Evolutionary conservation across 2,797 vertebrate species (phyloP), one percentile per base, ranked within the genome.

Genomic region (Labroides dimidiatus): DNA sequence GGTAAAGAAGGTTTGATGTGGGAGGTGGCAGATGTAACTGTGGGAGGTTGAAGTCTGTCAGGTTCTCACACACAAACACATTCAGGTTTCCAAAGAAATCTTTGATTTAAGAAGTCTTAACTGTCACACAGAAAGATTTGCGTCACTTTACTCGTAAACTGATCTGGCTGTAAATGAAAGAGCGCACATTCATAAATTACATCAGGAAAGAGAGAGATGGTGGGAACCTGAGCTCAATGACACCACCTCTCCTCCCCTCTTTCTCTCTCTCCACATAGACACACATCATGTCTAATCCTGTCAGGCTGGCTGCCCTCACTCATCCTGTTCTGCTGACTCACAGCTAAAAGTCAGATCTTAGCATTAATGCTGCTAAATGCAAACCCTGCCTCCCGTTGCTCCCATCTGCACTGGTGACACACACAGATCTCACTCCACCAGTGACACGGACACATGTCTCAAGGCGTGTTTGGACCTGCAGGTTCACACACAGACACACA

Each of bases 261-360:
- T 1, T 50, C 45, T 47, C 45, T 23, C 45, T 14, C 45, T 14
- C 44, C n/a, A 52, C 60, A 33, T 53, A 45, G 45, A 39, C 58
- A 19, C 53, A 15, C 37, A 39, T 39, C 37, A 13, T 39, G 12
- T 39, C 37, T 12, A 14, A 39, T 33, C 30, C 67, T 13, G 27
- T 54, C 53, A 56, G 37, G 39, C 71, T 7, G 3, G 42, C 48
- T 13, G 16, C 24, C 3, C 36, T 64, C 65, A 56, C 72, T 71
- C 64, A 51, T 62, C 58, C 48, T 23, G 62, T 63, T 78, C 61
- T 47, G 55, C 39, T 59, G 68, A 79, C 63, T 82, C 64, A 61
- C 42, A 20, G 59, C 37, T 64, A 17, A 75, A 73, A 83, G 62
- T 69, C 70, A 57, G 53, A 77, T 67, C 79, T 80, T 70, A 78